Percentiles rank a stretch among this genome's conserved stretches.
These are phyloP conservation scores for Pogona vitticeps DNA, from an alignment of 2,113 vertebrate species.

Conservation along the genomic window DNA sequence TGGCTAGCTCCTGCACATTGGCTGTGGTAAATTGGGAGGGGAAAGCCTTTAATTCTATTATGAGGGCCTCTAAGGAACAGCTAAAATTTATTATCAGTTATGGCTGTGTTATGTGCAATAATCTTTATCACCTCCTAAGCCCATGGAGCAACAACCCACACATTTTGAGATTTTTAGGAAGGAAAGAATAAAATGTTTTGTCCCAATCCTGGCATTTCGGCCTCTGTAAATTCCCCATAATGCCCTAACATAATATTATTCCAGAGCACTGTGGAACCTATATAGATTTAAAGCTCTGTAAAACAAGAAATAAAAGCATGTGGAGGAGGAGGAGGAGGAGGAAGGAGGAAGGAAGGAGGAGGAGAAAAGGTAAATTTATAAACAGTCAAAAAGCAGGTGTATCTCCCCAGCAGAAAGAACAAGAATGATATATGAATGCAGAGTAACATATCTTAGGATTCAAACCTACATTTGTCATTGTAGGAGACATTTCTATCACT, in stretches of 20 bases:
- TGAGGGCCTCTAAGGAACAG: constrained; percentile 40
- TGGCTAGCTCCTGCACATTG: constrained; percentile 50
- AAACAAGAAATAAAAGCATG: not conserved
- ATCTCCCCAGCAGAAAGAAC: not conserved
- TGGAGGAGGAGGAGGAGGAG: not conserved
- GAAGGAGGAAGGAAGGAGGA: too few species aligned
- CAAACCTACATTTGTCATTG: not conserved
- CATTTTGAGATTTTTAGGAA: not conserved
- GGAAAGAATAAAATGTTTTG: constrained; percentile 1
- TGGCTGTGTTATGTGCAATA: constrained; percentile 17
- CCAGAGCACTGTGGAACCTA: too few species aligned
- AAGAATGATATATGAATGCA: not conserved
- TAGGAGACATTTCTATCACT: not conserved
- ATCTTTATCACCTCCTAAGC: constrained; percentile 11
- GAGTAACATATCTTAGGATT: too few species aligned
- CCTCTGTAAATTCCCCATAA: not conserved
- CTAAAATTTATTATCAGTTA: constrained; percentile 33
- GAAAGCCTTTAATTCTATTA: constrained; percentile 31
- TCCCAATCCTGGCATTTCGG: not conserved
- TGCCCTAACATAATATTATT: too few species aligned
- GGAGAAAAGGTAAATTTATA: too few species aligned
- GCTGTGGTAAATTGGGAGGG: constrained; percentile 44
- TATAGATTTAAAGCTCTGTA: not conserved
- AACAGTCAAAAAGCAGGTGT: not conserved
- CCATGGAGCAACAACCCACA: not conserved